Evolutionary conservation across 1,140 invertebrate species (phyloP), one percentile per base, ranked within the genome.

Genomic region (Cyphomyrmex costatus): DNA sequence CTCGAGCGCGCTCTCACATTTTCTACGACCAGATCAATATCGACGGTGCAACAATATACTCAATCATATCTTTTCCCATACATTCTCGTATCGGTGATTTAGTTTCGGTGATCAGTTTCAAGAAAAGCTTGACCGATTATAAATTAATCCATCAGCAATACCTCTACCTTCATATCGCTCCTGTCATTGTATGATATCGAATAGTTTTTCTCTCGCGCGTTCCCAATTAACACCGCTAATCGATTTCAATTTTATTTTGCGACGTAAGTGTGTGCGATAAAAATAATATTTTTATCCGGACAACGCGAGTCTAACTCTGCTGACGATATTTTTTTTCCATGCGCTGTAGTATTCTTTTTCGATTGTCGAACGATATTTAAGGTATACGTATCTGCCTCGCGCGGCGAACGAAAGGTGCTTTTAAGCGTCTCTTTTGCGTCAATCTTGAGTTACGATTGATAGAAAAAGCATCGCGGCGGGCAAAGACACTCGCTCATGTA

Each of bases 381-480:
- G 21, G 30, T 36, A 21, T 27, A 21, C 2, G 16, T 19, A 56
- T 80, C 21, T 42, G 24, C 46, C 27, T 7, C 21, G 27, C n/a
- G 24, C 42, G 12, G n/a, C 42, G 21, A 24, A 68, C 33, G 21
- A 70, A 86, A 79, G 66, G 21, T 65, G 19, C 53, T 49, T n/a
- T 65, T 16, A 56, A 65, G 51, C 36, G 36, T n/a, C n/a, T n/a
- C n/a, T n/a, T n/a, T n/a, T 36, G 42, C 49, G 63, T 80, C 63
- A 60, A 21, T 42, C 24, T 60, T 66, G 79, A 71, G 53, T 73
- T 63, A 86, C 56, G 85, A 84, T 70, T 85, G 86, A 86, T 79
- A 49, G 84, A 86, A 79, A 74, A 74, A 63, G 66, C 58, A 71
- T 77, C 49, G 61, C 63, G 60, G 21, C 78, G 42, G 70, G 51